phyloP scores from a whole-genome alignment of 1,140 invertebrate genomes.

The Drosophila nebulosa region DNA sequence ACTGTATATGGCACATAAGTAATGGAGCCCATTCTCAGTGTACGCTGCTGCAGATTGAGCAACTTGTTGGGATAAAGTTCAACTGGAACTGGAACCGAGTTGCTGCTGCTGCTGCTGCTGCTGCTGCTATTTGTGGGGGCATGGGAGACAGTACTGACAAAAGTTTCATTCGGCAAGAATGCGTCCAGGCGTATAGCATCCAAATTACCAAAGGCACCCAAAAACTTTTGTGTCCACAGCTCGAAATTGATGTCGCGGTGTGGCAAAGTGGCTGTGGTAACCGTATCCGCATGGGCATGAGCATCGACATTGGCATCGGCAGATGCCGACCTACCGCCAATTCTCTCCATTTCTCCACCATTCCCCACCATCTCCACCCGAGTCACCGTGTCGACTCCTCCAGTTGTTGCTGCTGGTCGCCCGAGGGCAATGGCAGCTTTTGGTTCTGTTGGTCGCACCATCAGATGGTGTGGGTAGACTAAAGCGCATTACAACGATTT shows the following conservation, averaged over 20 bases:
- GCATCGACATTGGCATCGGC: background rate
- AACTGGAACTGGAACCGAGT: conserved; percentile 13
- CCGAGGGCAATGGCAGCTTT: background rate
- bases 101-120: too few relatives aligned
- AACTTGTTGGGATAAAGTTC: conserved; percentile 80
- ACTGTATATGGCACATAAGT: conserved; percentile 80
- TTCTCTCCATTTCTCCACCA: background rate
- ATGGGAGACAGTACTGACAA: conserved; percentile 26
- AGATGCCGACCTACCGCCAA: background rate
- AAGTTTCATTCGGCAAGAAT: conserved; percentile 78
- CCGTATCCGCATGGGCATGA: background rate
- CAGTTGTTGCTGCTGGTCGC: conserved; percentile 16
- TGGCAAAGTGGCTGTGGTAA: conserved; percentile 25
- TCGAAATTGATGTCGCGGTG: conserved; percentile 77
- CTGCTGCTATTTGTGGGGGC: too few relatives aligned
- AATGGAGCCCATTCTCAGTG: conserved; percentile 65
- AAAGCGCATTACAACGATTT: conserved; percentile 58
- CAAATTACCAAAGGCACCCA: conserved; percentile 75
- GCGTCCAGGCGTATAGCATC: conserved; percentile 68
- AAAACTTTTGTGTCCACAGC: conserved; percentile 80
- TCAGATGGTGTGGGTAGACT: conserved; percentile 79
- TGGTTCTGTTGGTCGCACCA: conserved; percentile 56
- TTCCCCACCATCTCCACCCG: background rate
- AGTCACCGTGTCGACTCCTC: background rate
- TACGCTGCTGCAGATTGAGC: conserved; percentile 64